Conservation (phyloP, 2,797 vertebrate species). For the Oreonectes daqikongensis region DNA sequence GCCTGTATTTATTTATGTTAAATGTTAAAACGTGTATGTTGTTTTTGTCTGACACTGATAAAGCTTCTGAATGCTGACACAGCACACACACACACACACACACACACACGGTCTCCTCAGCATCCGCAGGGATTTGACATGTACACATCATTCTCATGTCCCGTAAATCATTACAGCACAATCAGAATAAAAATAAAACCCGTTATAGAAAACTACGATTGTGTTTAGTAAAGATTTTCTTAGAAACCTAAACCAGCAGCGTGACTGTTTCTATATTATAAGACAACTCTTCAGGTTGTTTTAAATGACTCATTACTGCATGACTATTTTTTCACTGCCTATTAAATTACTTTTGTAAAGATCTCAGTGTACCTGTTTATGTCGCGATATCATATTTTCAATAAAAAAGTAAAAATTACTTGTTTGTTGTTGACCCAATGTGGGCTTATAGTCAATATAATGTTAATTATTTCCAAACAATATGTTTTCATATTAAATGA, state of each 20-base stretch:
- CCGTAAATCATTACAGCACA: background rate
- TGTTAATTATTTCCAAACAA: background rate
- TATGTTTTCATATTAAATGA: no score
- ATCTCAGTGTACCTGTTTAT: no score
- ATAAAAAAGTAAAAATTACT: background rate
- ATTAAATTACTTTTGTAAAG: background rate
- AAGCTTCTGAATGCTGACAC: background rate
- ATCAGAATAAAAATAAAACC: background rate
- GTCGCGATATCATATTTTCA: background rate
- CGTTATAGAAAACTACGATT: no score
- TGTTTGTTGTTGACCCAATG: background rate
- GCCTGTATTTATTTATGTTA: constrained; percentile 9
- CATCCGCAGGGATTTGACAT: background rate
- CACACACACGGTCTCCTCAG: background rate
- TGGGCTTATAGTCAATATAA: background rate
- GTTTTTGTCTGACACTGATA: background rate
- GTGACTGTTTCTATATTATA: background rate
- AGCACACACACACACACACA: no score
- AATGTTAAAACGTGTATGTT: background rate
- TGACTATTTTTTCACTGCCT: background rate
- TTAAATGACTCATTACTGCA: background rate
- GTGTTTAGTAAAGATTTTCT: background rate
- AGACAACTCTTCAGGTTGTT: background rate
- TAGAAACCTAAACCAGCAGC: background rate
- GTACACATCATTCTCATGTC: background rate